Conservation (phyloP, 1,140 invertebrate species). For the Zaprionus africanus region DNA sequence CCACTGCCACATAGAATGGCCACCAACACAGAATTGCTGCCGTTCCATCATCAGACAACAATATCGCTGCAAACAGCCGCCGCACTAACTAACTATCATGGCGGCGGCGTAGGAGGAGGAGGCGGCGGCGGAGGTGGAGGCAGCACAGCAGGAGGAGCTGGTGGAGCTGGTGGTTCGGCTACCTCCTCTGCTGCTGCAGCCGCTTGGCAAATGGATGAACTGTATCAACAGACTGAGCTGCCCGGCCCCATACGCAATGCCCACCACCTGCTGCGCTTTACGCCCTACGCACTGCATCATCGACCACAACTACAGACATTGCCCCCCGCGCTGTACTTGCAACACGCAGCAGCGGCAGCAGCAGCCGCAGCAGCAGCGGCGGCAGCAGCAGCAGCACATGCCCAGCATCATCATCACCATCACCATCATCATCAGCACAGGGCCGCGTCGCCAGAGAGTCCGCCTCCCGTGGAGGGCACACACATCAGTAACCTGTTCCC, state of each 20-base stretch:
- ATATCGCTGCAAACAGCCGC: constrained; percentile 79
- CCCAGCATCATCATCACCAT: constrained; percentile 73
- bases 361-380: constrained; percentile 71
- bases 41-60: constrained; percentile 81
- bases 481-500: constrained; percentile 96
- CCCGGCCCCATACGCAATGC: constrained; percentile 75
- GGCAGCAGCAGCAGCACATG: constrained; percentile 73
- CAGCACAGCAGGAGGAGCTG: constrained; percentile 34
- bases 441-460: constrained; percentile 84
- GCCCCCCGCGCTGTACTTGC: constrained; percentile 77
- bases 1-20: constrained; percentile 61
- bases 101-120: constrained; percentile 46
- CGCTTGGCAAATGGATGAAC: constrained; percentile 76
- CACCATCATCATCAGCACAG: constrained; percentile 84
- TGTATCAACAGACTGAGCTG: constrained; percentile 83
- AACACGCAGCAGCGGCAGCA: constrained; percentile 59
- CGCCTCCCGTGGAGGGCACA: constrained; percentile 86
- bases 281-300: constrained; percentile 81
- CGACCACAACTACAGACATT: constrained; percentile 76
- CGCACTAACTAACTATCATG: constrained; percentile 76
- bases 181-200: constrained; percentile 33
- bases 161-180: constrained; percentile 35
- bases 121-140: constrained; percentile 31
- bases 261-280: constrained; percentile 83
- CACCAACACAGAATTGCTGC: constrained; percentile 80